These are phyloP conservation scores for Phoeniculus purpureus DNA, from an alignment of 2,797 vertebrate genomes.

Conservation along the genomic window DNA sequence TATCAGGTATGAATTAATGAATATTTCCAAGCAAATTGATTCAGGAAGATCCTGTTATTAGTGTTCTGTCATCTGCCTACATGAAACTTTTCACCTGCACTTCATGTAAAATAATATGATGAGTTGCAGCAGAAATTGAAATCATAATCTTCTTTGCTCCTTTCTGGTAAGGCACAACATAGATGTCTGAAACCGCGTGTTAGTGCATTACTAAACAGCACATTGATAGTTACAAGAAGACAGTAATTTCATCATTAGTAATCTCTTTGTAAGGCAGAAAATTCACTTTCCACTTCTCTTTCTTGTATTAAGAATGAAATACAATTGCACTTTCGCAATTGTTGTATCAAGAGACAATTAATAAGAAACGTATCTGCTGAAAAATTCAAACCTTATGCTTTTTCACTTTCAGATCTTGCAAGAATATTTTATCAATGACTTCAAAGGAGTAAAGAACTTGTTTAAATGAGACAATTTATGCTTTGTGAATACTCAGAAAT, in stretches of 20 bases:
- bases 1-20: neutral
- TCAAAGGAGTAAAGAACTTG: neutral
- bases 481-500: neutral
- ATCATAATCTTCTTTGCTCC: neutral
- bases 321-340: conserved; percentile 48
- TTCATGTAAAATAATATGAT: neutral
- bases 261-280: conserved; percentile 20
- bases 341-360: conserved; percentile 30
- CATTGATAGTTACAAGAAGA: conserved; percentile 37
- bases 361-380: neutral
- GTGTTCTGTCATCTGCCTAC: neutral
- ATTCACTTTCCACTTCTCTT: conserved; percentile 22
- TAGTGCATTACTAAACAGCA: conserved; percentile 24
- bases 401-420: conserved; percentile 25
- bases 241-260: conserved; percentile 28
- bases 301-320: conserved; percentile 50
- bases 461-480: conserved; percentile 16
- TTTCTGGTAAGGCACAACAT: neutral
- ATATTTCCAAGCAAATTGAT: neutral
- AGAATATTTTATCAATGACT: conserved; percentile 7
- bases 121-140: conserved; percentile 14
- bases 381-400: conserved; percentile 8
- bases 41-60: neutral
- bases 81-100: neutral
- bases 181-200: conserved; percentile 22